A percentile compares a stretch with the other conserved stretches of the same genome.
Evolutionary conservation across 2,888 invertebrate genomes (phyloP).

Genomic region (Idaea dimidiata): DNA sequence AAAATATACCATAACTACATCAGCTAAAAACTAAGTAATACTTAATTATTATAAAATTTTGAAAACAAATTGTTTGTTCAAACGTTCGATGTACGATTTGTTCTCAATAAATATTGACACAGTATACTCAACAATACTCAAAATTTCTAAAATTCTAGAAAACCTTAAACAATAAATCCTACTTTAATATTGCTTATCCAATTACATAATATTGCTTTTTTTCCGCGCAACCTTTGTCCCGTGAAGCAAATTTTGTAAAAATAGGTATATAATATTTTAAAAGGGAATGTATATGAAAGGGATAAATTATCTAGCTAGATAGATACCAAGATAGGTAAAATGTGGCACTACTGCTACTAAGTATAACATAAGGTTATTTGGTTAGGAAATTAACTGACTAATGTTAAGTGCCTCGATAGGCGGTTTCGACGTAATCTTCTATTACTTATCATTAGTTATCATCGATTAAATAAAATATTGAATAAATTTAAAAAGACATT

Average conservation of each 20-base stretch:
- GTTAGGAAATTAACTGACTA: constrained; percentile 53
- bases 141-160: constrained; percentile 65
- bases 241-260: constrained; percentile 50
- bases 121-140: constrained; percentile 71
- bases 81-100: constrained; percentile 64
- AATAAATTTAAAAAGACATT: not conserved
- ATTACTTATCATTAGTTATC: constrained; percentile 1
- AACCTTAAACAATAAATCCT: constrained; percentile 61
- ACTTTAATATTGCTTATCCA: constrained; percentile 73
- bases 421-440: constrained; percentile 18
- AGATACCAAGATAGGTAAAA: constrained; percentile 36
- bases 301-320: constrained; percentile 45
- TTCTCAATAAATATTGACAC: constrained; percentile 46
- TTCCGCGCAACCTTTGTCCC: constrained; percentile 64
- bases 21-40: constrained; percentile 12
- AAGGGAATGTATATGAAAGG: constrained; percentile 31
- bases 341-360: constrained; percentile 65
- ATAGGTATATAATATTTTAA: constrained; percentile 35
- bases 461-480: not conserved
- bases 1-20: constrained; percentile 17
- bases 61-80: constrained; percentile 35
- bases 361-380: constrained; percentile 46
- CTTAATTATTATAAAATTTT: constrained; percentile 21
- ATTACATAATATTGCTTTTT: constrained; percentile 75
- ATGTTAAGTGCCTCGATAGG: constrained; percentile 50